Evolutionary conservation across 2,797 vertebrate genomes (phyloP), one percentile per base, ranked within the genome.

Genomic region (Bryconaethiops microstoma): DNA sequence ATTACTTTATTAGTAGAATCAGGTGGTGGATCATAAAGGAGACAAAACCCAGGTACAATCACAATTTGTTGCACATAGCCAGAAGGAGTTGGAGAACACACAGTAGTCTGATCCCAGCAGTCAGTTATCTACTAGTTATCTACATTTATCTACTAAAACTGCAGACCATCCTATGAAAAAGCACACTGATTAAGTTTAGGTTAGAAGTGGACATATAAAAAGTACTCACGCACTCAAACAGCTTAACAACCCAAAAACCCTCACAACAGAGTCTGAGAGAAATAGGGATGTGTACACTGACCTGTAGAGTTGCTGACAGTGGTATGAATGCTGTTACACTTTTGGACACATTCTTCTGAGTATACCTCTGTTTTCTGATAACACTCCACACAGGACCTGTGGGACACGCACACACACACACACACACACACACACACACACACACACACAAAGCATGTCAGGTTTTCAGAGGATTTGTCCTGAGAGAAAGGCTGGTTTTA

Each of bases 321-420:
- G 68, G 93, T 92, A 87, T 95, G 95, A 16, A 92, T 88, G 77
- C 89, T 42, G 83, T 92, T 95, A 93, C 98, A 99, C 89, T 90
- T 96, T 76, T 95, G 91, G 78, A 86, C 85, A 86, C 98, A 99
- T 67, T 91, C 87, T 89, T 92, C 94, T 1, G 0, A 79, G 60
- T 92, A 90, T 23, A 91, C 92, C 19, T 94, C 81, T 0, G 91
- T 92, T 89, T 95, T 94, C 82, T 99, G 92, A 87, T 98, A 92
- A 91, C 97, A 99, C 91, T 98, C 97, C 63, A 97, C 93, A 88
- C 98, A 99, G 91, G 89, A 91, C 93, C 98, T 99, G 92, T 35
- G 73, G 86, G 81, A 82, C 59, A 90, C 67, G 90, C 86, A 91
- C 87, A 90, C 88, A 90, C 67, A 90, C 86, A 91, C 87, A 90